Conservation (phyloP, 2,113 vertebrate species). For the Falco punctatus region DNA sequence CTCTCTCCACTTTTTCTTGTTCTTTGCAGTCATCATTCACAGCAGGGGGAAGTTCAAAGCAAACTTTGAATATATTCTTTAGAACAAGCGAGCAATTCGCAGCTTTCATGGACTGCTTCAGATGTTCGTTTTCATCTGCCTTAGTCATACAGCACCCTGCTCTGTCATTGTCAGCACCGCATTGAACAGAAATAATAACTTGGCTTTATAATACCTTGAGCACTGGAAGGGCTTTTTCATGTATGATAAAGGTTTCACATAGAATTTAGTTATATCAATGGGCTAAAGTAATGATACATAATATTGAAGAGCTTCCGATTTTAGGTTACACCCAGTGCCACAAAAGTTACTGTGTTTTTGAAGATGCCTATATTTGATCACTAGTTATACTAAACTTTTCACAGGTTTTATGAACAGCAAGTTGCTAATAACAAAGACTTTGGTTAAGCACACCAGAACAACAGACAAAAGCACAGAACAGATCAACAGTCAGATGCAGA, state of each 20-base stretch:
- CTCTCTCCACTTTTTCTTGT: not conserved
- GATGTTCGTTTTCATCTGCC: not conserved
- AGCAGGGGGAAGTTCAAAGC: conserved; percentile 62
- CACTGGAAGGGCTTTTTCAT: conserved; percentile 17
- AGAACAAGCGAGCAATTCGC: conserved; percentile 27
- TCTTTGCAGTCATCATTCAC: not conserved
- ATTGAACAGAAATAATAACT: conserved; percentile 46
- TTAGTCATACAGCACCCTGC: conserved; percentile 41
- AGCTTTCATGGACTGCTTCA: not conserved
- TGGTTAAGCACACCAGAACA: not conserved
- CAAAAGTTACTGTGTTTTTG: conserved; percentile 67
- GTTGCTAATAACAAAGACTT: conserved; percentile 30
- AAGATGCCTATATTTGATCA: conserved; percentile 55
- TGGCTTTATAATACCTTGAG: conserved; percentile 7
- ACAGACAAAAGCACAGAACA: conserved; percentile 11
- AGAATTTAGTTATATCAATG: conserved; percentile 42
- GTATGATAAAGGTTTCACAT: not conserved
- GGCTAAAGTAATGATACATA: conserved; percentile 25
- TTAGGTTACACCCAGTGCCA: conserved; percentile 66
- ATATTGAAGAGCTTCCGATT: not conserved
- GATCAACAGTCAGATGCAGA: conserved; percentile 18
- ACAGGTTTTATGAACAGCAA: conserved; percentile 57
- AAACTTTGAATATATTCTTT: conserved; percentile 28
- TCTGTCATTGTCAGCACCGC: conserved; percentile 42
- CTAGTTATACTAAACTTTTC: conserved; percentile 53